Base-by-base conservation (phyloP, 2,113 vertebrate genomes). In the Cisticola juncidis region DNA sequence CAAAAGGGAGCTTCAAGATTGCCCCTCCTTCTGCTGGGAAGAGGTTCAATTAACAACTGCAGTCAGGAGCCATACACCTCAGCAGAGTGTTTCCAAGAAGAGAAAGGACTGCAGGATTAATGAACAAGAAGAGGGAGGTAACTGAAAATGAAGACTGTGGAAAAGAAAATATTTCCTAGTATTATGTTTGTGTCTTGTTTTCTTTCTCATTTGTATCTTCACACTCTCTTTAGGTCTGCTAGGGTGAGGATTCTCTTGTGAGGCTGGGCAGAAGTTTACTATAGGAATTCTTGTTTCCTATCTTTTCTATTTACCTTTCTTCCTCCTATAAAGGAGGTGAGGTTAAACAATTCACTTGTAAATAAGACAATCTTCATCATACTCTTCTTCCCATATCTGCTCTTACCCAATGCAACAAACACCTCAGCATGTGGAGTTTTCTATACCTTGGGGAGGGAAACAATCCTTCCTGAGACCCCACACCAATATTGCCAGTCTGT, bases 1-100 rank as follows among this genome's bases (percentile, higher is more conserved):
- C 26, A 35, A 92, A 90, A 92, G 38, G 64, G 47, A 93, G 23
- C 76, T 80, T 72, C 47, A 50, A 38, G 86, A 47, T 48, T 86
- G 90, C 38, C 68, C 47, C 51, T 88, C 19, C 65, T 93, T 60
- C 70, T 88, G 65, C 71, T 86, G 82, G 38, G 62, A 64, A 50
- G 70, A 69, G 71, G 73, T 88, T 93, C 9, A 14, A 70, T 88
- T 65, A 58, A 85, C 74, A 15, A 31, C 61, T 53, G 53, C 54
- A 82, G 45, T 28, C 58, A 31, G 26, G 31, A 92, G 74, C 66
- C 28, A 60, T 9, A 11, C 54, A 82, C 76, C 88, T 90, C 50
- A 80, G 66, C 66, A 56, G 44, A 80, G 38, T 25, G 36, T 45
- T 82, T 71, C 53, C 90, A 62, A 57, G 74, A 72, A 35, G 61